These are phyloP conservation scores for Donacobius atricapilla DNA, from an alignment of 2,113 vertebrate genomes.

Conservation along the genomic window DNA sequence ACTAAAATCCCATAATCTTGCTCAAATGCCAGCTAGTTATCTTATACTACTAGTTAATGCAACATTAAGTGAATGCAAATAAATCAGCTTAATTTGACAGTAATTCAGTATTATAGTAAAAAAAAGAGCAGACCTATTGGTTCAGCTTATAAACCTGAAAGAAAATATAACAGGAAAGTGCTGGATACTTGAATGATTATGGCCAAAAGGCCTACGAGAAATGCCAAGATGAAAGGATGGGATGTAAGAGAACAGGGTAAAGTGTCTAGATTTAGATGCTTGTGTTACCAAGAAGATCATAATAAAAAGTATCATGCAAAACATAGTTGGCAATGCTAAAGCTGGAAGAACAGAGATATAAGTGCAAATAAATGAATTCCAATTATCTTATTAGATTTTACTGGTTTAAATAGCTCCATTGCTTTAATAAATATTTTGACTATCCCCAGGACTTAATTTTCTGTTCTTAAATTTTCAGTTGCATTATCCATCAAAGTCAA, in stretches of 20 bases:
- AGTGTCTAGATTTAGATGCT: not conserved
- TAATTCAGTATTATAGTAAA: not conserved
- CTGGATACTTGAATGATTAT: not conserved
- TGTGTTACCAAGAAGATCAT: not conserved
- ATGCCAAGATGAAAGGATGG: not conserved
- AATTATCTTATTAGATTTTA: not conserved
- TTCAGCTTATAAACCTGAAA: not conserved
- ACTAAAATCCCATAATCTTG: not conserved
- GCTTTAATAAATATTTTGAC: slow-evolving; percentile 26
- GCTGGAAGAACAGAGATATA: not conserved
- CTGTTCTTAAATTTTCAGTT: not conserved
- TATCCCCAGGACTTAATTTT: not conserved
- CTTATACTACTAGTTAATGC: not conserved
- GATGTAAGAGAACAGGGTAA: not conserved
- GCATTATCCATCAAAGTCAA: not conserved
- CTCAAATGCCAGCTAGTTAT: not conserved
- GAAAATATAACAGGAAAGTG: not conserved
- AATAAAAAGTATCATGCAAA: not conserved
- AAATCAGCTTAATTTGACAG: not conserved
- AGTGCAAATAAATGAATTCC: slow-evolving; percentile 2
- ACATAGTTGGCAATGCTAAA: not conserved
- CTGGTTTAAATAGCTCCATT: not conserved
- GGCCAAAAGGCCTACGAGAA: not conserved
- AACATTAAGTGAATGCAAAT: not conserved
- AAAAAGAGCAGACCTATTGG: not conserved